Percentiles rank a stretch among this genome's conserved stretches.
phyloP scores from a whole-genome alignment of 2,888 invertebrate genomes.

The Cephus spinipes region DNA sequence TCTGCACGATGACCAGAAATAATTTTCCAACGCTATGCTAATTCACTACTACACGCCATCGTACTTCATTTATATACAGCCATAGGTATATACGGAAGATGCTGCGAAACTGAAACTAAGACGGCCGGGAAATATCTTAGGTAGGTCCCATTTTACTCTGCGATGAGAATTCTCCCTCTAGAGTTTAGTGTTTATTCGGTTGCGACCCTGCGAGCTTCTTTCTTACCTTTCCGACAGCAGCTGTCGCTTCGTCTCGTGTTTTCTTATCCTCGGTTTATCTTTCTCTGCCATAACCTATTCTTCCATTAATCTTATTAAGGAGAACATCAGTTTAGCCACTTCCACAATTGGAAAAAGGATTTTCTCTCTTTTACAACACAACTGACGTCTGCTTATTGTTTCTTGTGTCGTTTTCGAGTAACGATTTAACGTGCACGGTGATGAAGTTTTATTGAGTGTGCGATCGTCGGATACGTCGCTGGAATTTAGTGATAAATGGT shows the following conservation, averaged over 20 bases:
- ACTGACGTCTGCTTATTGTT: neutral
- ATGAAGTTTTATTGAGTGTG: neutral
- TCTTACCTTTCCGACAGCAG: neutral
- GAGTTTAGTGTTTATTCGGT: slow-evolving; percentile 3
- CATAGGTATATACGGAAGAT: neutral
- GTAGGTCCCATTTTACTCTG: neutral
- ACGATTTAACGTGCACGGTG: neutral
- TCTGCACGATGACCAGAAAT: slow-evolving; percentile 21
- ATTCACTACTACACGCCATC: neutral
- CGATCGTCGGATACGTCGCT: neutral
- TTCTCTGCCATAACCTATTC: neutral
- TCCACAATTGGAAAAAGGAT: neutral
- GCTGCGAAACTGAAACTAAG: neutral
- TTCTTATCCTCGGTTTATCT: neutral
- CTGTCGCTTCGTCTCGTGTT: neutral
- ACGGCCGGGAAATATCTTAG: neutral
- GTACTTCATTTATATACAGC: neutral
- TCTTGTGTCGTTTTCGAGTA: neutral
- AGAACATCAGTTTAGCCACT: neutral
- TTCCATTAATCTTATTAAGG: neutral
- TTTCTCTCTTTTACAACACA: neutral
- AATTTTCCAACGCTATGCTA: slow-evolving; percentile 13
- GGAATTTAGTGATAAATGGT: neutral
- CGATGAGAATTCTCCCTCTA: neutral
- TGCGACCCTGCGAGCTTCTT: neutral